A percentile compares a stretch with the other conserved stretches of the same genome.
These are phyloP conservation scores for Kryphioiulus occultus DNA, from an alignment of 2,888 invertebrate genomes.

Conservation along the genomic window DNA sequence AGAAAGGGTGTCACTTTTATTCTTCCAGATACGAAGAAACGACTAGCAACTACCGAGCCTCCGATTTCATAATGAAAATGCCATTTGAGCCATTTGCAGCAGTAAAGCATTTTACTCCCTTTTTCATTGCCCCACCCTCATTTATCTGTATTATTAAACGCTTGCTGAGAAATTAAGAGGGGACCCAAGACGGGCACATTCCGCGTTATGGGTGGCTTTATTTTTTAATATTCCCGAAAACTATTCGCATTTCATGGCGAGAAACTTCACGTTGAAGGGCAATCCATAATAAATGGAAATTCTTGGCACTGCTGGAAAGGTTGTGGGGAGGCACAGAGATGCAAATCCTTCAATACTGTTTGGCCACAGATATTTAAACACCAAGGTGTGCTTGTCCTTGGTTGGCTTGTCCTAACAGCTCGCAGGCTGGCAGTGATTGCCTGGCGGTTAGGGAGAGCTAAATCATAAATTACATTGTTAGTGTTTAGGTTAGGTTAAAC, in stretches of 20 bases:
- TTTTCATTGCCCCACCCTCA: neutral
- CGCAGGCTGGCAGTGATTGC: no score
- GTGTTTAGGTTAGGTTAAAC: no score
- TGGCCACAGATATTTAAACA: no score
- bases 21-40: neutral
- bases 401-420: no score
- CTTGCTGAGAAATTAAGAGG: slow-evolving; percentile 2
- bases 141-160: neutral
- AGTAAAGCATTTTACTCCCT: neutral
- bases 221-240: neutral
- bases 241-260: neutral
- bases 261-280: neutral
- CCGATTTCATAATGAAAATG: slow-evolving; percentile 29
- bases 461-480: no score
- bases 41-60: neutral
- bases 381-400: no score
- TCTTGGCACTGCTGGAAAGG: neutral
- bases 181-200: neutral
- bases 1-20: neutral
- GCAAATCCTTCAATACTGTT: no score
- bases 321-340: neutral
- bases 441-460: no score
- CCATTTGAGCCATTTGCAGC: neutral
- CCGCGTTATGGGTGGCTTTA: neutral
- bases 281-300: neutral